Base-by-base conservation (phyloP, 2,888 invertebrate genomes). In the Aleiodes alternator region DNA sequence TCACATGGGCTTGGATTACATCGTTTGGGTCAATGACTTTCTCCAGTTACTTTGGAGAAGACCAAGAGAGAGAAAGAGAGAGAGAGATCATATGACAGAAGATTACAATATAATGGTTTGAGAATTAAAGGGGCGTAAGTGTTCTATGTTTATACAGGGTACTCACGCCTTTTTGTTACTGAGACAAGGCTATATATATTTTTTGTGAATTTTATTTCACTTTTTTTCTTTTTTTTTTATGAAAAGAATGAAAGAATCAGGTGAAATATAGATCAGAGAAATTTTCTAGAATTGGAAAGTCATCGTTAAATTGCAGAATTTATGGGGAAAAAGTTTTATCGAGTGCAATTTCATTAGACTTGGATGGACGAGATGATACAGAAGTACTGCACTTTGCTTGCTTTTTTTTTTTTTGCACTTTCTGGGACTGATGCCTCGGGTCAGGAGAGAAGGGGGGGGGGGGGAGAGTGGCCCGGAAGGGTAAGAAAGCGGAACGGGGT, bases 401-500 rank as follows among this genome's bases (percentile, higher is more conserved):
- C 23, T 2, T 23, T 23, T 64, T 64, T 23, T 64, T 64, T 43
- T 64, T 64, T 14, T 43, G 43, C 7, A 8, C 8, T 3, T 43
- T 23, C 34, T 6, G 55, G 53, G 38, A 38, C 38, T 38, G 38
- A 38, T 38, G 5, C 38, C 38, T 8, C 38, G 8, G 6, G 38
- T 38, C 3, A 4, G 38, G 8, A 38, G 38, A 3, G 23, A 23
- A 2, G 23, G 23, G 23, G 23, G 34, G 4, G 59, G 61, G 12
- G 61, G 38, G 61, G 38, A 14, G 81, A 85, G 81, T 86, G 88
- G 81, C 86, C 87, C 87, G 87, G 84, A 88, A 88, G 87, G 84
- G 85, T 84, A 87, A 86, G 88, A 88, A 88, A 88, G 88, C 88
- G 88, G 86, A 88, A 88, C 88, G 87, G 43, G 16, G 29, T 34